Percentiles rank a stretch among this genome's conserved stretches.
phyloP scores from a whole-genome alignment of 2,888 invertebrate genomes.

The Cordilura impudica region DNA sequence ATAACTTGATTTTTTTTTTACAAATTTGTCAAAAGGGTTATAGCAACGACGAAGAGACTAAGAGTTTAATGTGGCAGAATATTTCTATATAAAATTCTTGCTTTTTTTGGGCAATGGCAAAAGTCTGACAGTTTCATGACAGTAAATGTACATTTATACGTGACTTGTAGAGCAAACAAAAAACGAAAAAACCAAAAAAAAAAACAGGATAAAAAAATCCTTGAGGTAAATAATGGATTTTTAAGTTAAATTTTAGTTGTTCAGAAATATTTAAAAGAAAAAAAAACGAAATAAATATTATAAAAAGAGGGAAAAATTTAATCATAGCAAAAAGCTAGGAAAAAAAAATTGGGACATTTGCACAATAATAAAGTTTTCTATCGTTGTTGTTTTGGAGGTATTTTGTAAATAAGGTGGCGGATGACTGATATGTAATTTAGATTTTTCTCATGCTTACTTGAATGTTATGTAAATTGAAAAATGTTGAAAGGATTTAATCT shows the following conservation, averaged over 20 bases:
- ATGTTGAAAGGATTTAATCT: not conserved
- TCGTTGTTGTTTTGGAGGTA: not conserved
- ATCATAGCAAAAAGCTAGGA: not conserved
- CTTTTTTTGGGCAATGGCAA: conserved; percentile 35
- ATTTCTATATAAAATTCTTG: conserved; percentile 1
- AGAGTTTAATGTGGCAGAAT: conserved; percentile 37
- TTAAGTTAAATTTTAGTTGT: conserved; percentile 20
- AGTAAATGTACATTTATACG: conserved; percentile 53
- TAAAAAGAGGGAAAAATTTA: not conserved
- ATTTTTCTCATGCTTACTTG: conserved; percentile 10
- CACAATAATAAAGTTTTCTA: not conserved
- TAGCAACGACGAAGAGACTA: conserved; percentile 5
- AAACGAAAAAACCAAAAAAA: not conserved
- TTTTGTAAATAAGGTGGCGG: not conserved
- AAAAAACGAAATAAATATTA: not conserved
- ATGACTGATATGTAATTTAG: conserved; percentile 21
- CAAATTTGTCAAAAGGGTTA: conserved; percentile 26
- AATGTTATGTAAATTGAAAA: conserved; percentile 29
- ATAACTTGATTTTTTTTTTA: not conserved
- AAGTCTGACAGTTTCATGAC: conserved; percentile 46
- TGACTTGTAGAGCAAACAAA: conserved; percentile 32
- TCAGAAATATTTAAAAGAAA: not conserved
- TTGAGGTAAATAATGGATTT: conserved; percentile 36
- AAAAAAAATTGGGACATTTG: not conserved
- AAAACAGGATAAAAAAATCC: not conserved